Evolutionary conservation across 1,140 invertebrate genomes (phyloP), one percentile per base, ranked within the genome.

Genomic region (Drosophila pectinifera): DNA sequence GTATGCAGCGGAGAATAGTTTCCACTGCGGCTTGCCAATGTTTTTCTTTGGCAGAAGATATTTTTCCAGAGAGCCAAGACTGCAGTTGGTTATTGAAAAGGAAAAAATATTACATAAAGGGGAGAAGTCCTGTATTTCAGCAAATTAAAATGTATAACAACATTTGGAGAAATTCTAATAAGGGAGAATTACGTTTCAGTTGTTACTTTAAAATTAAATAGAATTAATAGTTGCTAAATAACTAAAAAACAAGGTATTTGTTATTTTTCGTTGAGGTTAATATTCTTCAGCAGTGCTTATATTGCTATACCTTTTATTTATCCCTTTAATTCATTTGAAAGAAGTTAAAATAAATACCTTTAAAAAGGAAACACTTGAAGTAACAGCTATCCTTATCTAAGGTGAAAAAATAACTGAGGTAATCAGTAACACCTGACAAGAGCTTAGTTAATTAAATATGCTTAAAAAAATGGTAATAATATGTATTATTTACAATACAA

Each of bases 1-100:
- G 42, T 79, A 74, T 68, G 55, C 67, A 74, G 57, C 4, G 22
- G 31, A 36, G 43, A 73, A 46, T 43, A 36, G 48, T 48, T 80
- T 45, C 22, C 63, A 70, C 10, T 51, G 28, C 28, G 49, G 18
- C 13, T 62, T 28, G 38, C 18, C n/a, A 39, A 26, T 41, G 41
- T 46, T 63, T 59, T 26, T 1, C 31, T 8, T n/a, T 2, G 13
- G 13, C 10, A 5, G 5, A 36, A 22, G 1, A 48, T 0, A 24
- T 28, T n/a, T 24, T 24, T 24, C 14, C 0, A 36, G 5, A 14
- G 13, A 4, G 11, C 5, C 5, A 45, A 22, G 22, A 8, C 16
- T 34, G 16, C 48, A 18, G 6, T 4, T 5, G 48, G 13, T n/a
- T 34, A 4, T 10, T 10, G 2, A 14, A 20, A 20, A 36, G 1